These are phyloP conservation scores for Catagonus wagneri DNA, from an alignment of 2,113 vertebrate genomes.

Conservation along the genomic window DNA sequence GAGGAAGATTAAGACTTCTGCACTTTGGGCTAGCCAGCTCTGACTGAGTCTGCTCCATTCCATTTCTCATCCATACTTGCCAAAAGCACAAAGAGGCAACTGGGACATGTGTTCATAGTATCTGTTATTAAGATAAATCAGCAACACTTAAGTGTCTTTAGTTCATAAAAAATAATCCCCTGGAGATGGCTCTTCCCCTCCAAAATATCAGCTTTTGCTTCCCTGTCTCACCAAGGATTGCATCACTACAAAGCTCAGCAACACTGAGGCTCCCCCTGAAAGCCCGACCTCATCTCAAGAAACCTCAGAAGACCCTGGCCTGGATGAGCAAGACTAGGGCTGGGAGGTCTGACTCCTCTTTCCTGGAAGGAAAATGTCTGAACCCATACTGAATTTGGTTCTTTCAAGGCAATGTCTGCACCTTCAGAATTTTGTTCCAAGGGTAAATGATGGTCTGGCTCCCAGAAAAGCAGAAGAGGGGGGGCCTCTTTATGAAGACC, in stretches of 20 bases:
- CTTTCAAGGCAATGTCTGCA: constrained; percentile 30
- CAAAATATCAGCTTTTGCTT: constrained; percentile 78
- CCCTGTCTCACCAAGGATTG: constrained; percentile 81
- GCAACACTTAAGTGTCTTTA: constrained; percentile 80
- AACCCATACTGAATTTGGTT: background rate
- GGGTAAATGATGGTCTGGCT: constrained; percentile 41
- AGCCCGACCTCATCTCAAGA: constrained; percentile 42
- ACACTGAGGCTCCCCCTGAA: constrained; percentile 75
- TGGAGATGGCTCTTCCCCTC: constrained; percentile 68
- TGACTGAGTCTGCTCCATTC: constrained; percentile 80
- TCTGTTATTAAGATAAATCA: constrained; percentile 83
- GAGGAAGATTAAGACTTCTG: constrained; percentile 81
- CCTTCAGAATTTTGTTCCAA: constrained; percentile 49
- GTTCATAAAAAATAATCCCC: constrained; percentile 78
- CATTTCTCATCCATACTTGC: constrained; percentile 80
- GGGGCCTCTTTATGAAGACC: background rate
- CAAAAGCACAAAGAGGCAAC: constrained; percentile 82
- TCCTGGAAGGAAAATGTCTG: background rate
- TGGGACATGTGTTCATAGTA: constrained; percentile 80
- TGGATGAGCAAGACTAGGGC: background rate
- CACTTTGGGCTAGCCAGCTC: constrained; percentile 75
- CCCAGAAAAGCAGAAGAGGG: constrained; percentile 4
- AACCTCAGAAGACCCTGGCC: constrained; percentile 37
- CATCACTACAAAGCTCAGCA: constrained; percentile 79
- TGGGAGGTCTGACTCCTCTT: background rate